Conservation (phyloP, 2,113 vertebrate species). For the Calonectris borealis region DNA sequence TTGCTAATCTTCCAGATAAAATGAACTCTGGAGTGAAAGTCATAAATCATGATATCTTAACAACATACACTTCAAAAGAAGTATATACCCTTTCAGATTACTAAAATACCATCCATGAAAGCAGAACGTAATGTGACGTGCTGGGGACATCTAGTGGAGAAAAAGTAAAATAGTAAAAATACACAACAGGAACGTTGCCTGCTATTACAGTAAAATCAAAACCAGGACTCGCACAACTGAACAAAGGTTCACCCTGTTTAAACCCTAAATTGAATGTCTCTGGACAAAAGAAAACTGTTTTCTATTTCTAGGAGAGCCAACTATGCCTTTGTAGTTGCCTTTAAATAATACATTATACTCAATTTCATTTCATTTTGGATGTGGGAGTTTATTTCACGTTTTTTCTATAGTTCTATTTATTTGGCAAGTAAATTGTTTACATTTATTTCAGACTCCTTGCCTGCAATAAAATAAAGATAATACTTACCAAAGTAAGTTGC, state of each 20-base stretch:
- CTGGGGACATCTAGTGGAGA: conserved; percentile 81
- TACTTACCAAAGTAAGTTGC: background rate
- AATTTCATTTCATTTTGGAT: background rate
- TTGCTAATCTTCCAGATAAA: conserved; percentile 65
- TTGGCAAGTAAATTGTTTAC: background rate
- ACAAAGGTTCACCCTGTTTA: background rate
- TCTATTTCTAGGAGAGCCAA: background rate
- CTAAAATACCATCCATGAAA: background rate
- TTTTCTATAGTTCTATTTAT: background rate
- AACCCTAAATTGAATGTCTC: background rate
- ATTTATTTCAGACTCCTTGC: background rate
- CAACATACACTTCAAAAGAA: conserved; percentile 58
- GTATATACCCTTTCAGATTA: background rate
- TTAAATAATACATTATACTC: background rate
- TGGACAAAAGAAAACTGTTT: rapidly evolving
- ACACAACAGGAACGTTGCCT: too few relatives aligned
- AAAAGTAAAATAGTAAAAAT: conserved; percentile 13
- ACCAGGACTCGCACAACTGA: background rate
- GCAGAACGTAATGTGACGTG: conserved; percentile 13
- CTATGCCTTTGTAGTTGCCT: background rate
- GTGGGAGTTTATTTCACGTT: background rate
- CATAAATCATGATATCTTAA: conserved; percentile 55
- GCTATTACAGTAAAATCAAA: background rate
- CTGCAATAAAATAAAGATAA: background rate
- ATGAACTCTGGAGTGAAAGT: conserved; percentile 53